These are phyloP conservation scores for Euthynnus affinis DNA, from an alignment of 2,797 vertebrate species.

Conservation along the genomic window DNA sequence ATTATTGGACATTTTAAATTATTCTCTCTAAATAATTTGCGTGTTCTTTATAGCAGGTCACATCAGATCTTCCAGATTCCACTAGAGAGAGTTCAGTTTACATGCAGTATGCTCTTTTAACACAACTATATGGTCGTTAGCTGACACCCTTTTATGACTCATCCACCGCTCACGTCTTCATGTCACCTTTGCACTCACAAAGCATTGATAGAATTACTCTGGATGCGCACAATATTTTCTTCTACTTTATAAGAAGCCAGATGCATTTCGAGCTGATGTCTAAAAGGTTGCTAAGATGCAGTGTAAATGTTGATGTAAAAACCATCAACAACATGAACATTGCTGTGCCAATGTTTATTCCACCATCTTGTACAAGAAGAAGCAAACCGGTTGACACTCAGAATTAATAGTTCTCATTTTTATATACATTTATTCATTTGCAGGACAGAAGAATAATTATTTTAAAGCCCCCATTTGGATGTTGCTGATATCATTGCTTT, in stretches of 20 bases:
- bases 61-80: constrained; percentile 22
- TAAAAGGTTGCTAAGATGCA: background rate
- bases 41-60: constrained; percentile 54
- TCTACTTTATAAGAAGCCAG: background rate
- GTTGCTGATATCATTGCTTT: background rate
- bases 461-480: background rate
- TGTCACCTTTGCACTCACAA: background rate
- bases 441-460: background rate
- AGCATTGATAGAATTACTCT: constrained; percentile 9
- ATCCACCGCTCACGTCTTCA: constrained; percentile 8
- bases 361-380: background rate
- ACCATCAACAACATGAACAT: no score
- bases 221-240: background rate
- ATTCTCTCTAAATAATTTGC: constrained; percentile 20
- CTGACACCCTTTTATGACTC: constrained; percentile 11
- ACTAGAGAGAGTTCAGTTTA: constrained; percentile 45
- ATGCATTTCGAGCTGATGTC: background rate
- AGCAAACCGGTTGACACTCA: background rate
- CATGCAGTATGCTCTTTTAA: constrained; percentile 18
- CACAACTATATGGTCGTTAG: background rate
- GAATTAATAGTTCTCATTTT: background rate
- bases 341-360: background rate
- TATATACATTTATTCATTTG: background rate
- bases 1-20: constrained; percentile 33
- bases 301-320: no score